phyloP scores from a whole-genome alignment of 2,113 vertebrate genomes.

The Calidris pugnax region DNA sequence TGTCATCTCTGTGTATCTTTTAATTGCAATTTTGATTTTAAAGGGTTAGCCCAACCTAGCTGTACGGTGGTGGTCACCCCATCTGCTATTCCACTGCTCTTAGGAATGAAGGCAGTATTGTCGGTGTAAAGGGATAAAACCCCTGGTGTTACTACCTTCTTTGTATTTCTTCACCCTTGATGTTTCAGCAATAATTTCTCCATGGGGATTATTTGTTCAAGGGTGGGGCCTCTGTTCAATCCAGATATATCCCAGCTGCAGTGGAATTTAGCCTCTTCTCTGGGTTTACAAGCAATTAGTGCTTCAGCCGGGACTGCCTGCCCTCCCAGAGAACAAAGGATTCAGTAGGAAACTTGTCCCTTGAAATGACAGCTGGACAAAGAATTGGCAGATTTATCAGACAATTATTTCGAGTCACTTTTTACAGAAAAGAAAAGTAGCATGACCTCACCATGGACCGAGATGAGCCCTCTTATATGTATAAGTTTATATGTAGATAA shows the following conservation, averaged over 20 bases:
- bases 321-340: conserved; percentile 10
- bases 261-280: conserved; percentile 23
- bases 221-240: conserved; percentile 3
- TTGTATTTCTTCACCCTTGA: conserved; percentile 27
- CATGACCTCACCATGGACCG: neutral
- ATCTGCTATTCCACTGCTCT: neutral
- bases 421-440: neutral
- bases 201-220: conserved; percentile 23
- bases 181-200: conserved; percentile 37
- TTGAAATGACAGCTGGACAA: conserved; percentile 20
- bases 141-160: conserved; percentile 1
- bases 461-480: neutral
- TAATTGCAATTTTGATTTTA: neutral
- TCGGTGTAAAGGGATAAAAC: neutral
- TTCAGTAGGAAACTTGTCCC: neutral
- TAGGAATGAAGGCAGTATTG: conserved; percentile 4
- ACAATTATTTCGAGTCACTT: neutral
- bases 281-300: conserved; percentile 10
- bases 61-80: neutral
- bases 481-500: neutral
- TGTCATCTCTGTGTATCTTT: neutral
- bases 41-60: neutral
- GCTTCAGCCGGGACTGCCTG: neutral
- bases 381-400: neutral
- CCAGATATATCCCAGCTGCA: neutral